Percentiles rank a stretch among this genome's conserved stretches.
phyloP scores from a whole-genome alignment of 1,140 invertebrate species.

The Trichogramma pretiosum region DNA sequence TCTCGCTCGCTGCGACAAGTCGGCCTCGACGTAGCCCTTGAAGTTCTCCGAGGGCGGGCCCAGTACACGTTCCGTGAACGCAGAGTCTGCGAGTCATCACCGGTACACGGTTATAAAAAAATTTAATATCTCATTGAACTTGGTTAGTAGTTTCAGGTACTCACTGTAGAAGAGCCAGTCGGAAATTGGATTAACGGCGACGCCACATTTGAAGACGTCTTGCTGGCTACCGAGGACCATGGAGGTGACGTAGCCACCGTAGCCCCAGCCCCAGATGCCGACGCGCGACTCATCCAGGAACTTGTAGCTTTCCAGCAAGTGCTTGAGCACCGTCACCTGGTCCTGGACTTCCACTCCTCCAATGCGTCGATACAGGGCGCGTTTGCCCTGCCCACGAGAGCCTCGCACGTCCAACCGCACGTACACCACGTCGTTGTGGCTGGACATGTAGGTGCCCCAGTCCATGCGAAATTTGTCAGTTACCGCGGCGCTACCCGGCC shows the following conservation, averaged over 20 bases:
- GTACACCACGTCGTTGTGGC: constrained; percentile 82
- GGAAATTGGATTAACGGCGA: constrained; percentile 86
- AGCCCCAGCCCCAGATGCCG: constrained; percentile 95
- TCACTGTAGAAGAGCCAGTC: constrained; percentile 94
- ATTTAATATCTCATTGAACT: not conserved
- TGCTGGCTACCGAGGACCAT: constrained; percentile 80
- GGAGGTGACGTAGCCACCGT: constrained; percentile 85
- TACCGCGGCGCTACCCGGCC: constrained; percentile 79
- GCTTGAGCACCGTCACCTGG: constrained; percentile 75
- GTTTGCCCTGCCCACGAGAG: constrained; percentile 70
- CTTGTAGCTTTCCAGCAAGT: constrained; percentile 70
- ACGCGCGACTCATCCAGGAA: constrained; percentile 81
- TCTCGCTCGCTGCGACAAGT: constrained; percentile 75
- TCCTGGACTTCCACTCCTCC: constrained; percentile 83
- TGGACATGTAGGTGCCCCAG: constrained; percentile 90
- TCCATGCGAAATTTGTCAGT: constrained; percentile 77
- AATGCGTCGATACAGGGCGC: constrained; percentile 66
- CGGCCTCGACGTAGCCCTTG: constrained; percentile 85
- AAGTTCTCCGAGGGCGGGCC: constrained; percentile 81
- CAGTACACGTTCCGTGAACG: constrained; percentile 87
- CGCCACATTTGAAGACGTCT: constrained; percentile 81
- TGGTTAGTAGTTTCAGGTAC: too few relatives aligned
- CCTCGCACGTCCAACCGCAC: constrained; percentile 82
- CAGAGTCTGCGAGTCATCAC: constrained; percentile 62
- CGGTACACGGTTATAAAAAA: not conserved